phyloP scores from a whole-genome alignment of 1,140 invertebrate genomes.

The fruit fly (Drosophila melanogaster) region DNA sequence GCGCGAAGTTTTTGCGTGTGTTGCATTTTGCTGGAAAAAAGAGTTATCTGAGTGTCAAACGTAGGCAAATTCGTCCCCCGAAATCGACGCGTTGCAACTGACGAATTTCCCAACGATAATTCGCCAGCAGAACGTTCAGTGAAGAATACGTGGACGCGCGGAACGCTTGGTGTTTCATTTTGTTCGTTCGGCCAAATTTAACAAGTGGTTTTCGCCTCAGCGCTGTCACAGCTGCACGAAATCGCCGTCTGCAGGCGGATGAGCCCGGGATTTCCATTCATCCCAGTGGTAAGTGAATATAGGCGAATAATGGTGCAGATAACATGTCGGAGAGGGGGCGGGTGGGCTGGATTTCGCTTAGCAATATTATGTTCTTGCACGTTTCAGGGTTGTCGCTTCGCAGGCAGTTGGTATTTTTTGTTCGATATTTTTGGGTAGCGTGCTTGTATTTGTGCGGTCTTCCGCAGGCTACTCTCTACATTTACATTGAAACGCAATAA shows the following conservation, averaged over 20 bases:
- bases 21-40: slow-evolving; percentile 34
- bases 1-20: slow-evolving; percentile 47
- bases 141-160: slow-evolving; percentile 37
- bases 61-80: neutral
- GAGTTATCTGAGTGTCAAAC: slow-evolving; percentile 1
- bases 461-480: neutral
- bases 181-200: slow-evolving; percentile 51
- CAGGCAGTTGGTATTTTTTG: neutral
- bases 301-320: slow-evolving; percentile 11
- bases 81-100: neutral
- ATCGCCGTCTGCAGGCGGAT: slow-evolving; percentile 25
- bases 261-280: slow-evolving; percentile 14
- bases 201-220: slow-evolving; percentile 67
- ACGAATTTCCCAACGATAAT: neutral
- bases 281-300: slow-evolving; percentile 41
- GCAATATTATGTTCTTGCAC: slow-evolving; percentile 57
- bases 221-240: slow-evolving; percentile 47
- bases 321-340: slow-evolving; percentile 4
- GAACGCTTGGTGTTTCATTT: slow-evolving; percentile 65
- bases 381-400: slow-evolving; percentile 16
- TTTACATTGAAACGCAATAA: neutral
- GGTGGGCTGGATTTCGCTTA: slow-evolving; percentile 28
- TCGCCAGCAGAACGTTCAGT: neutral
- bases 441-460: neutral
- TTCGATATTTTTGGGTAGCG: neutral